Conservation (phyloP, 2,113 vertebrate genomes). For the Agapornis roseicollis region DNA sequence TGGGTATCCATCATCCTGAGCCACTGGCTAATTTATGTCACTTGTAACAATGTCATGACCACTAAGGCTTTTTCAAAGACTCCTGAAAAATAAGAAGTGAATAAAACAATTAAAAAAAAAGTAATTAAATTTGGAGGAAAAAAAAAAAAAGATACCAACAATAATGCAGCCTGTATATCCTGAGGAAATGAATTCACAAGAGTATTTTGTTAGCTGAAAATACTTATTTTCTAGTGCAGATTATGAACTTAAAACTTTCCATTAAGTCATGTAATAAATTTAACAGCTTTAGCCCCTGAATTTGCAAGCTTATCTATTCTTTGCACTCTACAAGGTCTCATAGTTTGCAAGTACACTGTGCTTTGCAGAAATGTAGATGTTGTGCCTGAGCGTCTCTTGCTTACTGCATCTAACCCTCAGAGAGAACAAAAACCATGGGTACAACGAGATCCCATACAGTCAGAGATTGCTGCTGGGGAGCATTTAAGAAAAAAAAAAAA, state of each 20-base stretch:
- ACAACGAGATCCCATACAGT: not conserved
- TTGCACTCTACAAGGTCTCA: not conserved
- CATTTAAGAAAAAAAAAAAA: not conserved
- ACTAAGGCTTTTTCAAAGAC: conserved; percentile 82
- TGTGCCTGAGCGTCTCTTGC: not conserved
- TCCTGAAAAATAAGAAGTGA: conserved; percentile 83
- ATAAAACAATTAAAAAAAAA: conserved; percentile 77
- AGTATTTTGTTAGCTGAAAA: not conserved
- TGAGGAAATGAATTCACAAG: not conserved
- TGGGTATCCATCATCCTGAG: conserved; percentile 78
- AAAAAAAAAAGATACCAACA: not conserved
- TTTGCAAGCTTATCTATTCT: not conserved
- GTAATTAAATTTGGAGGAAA: not conserved
- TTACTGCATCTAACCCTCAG: not conserved
- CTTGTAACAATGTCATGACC: conserved; percentile 82
- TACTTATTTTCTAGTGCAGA: not conserved
- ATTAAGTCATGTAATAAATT: not conserved
- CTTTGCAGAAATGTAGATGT: not conserved
- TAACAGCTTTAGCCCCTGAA: not conserved
- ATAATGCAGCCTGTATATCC: not conserved
- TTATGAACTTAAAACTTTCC: not conserved
- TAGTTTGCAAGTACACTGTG: not conserved
- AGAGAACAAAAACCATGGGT: not conserved
- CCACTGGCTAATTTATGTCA: conserved; percentile 88
- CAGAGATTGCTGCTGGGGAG: not conserved